Conservation (phyloP, 2,888 invertebrate genomes). For the Microctonus aethiopoides region DNA sequence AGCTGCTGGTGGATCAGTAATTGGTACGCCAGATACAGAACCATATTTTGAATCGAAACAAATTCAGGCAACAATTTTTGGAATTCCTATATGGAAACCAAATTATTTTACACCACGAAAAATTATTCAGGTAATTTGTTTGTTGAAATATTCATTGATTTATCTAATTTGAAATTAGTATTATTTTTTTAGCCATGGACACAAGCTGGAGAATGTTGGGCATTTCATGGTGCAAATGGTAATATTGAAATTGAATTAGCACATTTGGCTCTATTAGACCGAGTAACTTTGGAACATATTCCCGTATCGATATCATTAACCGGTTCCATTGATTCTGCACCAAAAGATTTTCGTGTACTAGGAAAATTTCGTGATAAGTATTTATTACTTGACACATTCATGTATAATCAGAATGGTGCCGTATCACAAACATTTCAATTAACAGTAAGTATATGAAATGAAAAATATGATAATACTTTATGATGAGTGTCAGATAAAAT, state of each 20-base stretch:
- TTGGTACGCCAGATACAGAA: conserved; percentile 59
- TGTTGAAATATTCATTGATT: background rate
- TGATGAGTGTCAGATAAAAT: background rate
- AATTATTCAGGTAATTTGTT: conserved; percentile 52
- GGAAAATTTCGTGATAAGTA: conserved; percentile 44
- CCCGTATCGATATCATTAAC: conserved; percentile 68
- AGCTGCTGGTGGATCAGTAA: conserved; percentile 53
- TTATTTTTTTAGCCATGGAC: conserved; percentile 51
- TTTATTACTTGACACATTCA: conserved; percentile 45
- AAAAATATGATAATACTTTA: background rate
- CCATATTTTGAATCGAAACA: conserved; percentile 45
- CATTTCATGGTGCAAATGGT: conserved; percentile 70
- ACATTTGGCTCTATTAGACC: conserved; percentile 66
- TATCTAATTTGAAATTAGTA: background rate
- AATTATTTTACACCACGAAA: conserved; percentile 55
- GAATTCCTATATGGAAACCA: conserved; percentile 54
- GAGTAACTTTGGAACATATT: conserved; percentile 72
- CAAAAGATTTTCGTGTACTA: conserved; percentile 67
- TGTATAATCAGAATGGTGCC: conserved; percentile 49
- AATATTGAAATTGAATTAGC: conserved; percentile 57
- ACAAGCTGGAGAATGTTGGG: conserved; percentile 73
- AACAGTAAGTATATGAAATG: conserved; percentile 40
- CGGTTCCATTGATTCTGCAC: conserved; percentile 71
- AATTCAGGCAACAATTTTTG: conserved; percentile 48
- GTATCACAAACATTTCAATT: conserved; percentile 53